Conservation (phyloP, 2,888 invertebrate species). For the Noctua janthe region DNA sequence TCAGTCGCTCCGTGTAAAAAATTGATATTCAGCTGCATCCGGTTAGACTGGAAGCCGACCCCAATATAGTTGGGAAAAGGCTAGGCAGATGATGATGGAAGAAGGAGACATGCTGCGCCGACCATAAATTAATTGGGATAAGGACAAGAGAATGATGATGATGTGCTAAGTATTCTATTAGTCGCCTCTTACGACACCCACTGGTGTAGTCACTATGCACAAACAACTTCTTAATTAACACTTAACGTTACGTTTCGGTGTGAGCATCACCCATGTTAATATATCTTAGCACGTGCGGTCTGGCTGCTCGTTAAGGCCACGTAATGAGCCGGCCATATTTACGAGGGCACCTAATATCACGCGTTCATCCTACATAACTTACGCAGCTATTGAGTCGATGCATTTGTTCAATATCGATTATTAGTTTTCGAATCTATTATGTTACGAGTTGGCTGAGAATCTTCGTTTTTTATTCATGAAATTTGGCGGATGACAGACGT, state of each 20-base stretch:
- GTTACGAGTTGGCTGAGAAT: not conserved
- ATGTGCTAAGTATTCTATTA: not conserved
- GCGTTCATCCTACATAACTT: conserved; percentile 56
- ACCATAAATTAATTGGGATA: no score
- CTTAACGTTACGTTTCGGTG: conserved; percentile 61
- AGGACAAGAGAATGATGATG: no score
- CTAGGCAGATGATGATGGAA: no score
- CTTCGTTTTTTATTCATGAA: not conserved
- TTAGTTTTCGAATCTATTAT: conserved; percentile 31
- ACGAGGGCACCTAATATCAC: conserved; percentile 78
- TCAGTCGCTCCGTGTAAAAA: no score
- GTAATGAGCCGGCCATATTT: conserved; percentile 85
- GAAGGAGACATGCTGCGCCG: no score
- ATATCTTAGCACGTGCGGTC: conserved; percentile 80
- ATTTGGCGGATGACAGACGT: not conserved
- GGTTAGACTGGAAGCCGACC: no score
- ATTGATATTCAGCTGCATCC: no score
- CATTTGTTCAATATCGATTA: conserved; percentile 49
- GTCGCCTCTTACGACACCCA: not conserved
- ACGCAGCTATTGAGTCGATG: conserved; percentile 51
- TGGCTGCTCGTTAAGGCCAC: conserved; percentile 78
- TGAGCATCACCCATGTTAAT: conserved; percentile 67
- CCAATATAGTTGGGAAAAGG: no score
- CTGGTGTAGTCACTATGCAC: not conserved
- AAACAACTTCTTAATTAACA: conserved; percentile 2